A percentile compares a stretch with the other conserved stretches of the same genome.
Evolutionary conservation across 1,140 invertebrate species (phyloP).

Genomic region (Pseudomyrmex flavicornis): DNA sequence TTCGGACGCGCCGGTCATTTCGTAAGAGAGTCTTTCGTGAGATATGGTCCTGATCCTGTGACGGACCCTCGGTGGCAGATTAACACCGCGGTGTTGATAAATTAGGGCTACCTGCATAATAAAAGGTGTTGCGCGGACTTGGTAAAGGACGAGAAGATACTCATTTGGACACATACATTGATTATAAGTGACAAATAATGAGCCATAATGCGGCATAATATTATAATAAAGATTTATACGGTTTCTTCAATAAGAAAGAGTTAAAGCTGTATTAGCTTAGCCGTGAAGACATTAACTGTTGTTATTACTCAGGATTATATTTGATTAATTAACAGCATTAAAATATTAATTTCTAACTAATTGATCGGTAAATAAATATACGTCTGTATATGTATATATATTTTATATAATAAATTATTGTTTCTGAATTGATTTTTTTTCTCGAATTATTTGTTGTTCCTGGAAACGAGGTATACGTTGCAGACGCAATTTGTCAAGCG

Average conservation of each 20-base stretch:
- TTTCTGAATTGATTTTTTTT: neutral
- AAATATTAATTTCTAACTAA: neutral
- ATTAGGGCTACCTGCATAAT: neutral
- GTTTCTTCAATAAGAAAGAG: too few relatives aligned
- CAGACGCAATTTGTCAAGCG: neutral
- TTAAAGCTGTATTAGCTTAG: too few relatives aligned
- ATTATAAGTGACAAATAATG: neutral
- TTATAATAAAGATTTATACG: neutral
- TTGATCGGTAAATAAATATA: neutral
- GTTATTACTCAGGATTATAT: neutral
- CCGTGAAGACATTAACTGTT: neutral
- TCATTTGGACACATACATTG: too few relatives aligned
- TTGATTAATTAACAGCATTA: neutral
- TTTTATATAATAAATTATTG: neutral
- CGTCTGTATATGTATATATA: neutral
- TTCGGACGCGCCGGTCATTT: constrained; percentile 20
- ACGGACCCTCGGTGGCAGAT: neutral
- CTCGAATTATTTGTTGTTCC: neutral
- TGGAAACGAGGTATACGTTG: too few relatives aligned
- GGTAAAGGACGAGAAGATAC: neutral
- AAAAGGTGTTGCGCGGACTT: neutral
- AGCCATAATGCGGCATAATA: neutral
- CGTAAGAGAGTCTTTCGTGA: constrained; percentile 15
- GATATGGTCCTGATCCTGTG: neutral
- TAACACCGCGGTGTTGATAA: neutral